phyloP scores from a whole-genome alignment of 2,888 invertebrate species.

The Tromatobia lineatoria region DNA sequence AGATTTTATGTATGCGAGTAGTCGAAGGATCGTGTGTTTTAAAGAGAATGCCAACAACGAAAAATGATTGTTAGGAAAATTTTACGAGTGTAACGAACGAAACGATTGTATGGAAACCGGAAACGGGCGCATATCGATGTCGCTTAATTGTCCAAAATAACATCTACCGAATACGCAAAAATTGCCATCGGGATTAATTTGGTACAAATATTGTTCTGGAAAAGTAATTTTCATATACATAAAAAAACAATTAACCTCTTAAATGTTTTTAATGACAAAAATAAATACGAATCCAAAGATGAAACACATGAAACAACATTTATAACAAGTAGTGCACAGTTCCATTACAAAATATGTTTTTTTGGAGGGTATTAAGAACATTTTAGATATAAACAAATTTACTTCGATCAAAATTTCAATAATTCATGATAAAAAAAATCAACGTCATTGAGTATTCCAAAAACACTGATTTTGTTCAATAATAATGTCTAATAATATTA shows the following conservation, averaged over 20 bases:
- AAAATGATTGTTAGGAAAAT: slow-evolving; percentile 31
- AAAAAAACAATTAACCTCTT: background rate
- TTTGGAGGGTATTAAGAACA: too few species aligned
- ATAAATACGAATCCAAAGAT: too few species aligned
- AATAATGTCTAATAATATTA: too few species aligned
- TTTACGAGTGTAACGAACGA: background rate
- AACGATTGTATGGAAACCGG: background rate
- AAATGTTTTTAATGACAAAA: slow-evolving; percentile 1
- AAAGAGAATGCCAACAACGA: slow-evolving; percentile 10
- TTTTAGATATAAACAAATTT: too few species aligned
- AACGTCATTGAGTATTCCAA: too few species aligned
- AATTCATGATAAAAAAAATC: too few species aligned
- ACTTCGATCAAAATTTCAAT: too few species aligned
- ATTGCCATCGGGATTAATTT: background rate
- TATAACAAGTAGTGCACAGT: background rate
- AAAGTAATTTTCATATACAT: background rate
- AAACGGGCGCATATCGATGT: background rate
- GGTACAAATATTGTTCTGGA: slow-evolving; percentile 8
- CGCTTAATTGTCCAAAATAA: background rate
- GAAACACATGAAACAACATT: background rate
- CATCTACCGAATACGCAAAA: background rate
- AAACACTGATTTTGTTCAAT: too few species aligned
- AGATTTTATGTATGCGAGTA: slow-evolving; percentile 50
- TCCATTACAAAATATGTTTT: background rate
- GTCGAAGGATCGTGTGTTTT: slow-evolving; percentile 30